Percentiles rank a stretch among this genome's conserved stretches.
These are phyloP conservation scores for Tenthredo distinguenda DNA, from an alignment of 2,888 invertebrate species.

Conservation along the genomic window DNA sequence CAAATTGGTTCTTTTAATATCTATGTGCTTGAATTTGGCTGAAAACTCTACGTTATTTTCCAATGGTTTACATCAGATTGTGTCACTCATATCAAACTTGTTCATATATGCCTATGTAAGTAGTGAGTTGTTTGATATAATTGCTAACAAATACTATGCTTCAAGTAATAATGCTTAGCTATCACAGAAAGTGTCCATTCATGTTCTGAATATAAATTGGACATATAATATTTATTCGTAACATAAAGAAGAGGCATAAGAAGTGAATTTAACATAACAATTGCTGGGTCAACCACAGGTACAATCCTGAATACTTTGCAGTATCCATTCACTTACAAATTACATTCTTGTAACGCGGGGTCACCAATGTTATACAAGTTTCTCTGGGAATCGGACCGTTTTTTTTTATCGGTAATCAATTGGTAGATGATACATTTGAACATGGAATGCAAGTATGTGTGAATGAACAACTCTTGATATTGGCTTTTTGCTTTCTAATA, in stretches of 20 bases:
- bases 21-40: neutral
- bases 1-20: neutral
- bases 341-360: slow-evolving; percentile 31
- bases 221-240: slow-evolving; percentile 24
- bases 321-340: slow-evolving; percentile 27
- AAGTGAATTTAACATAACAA: slow-evolving; percentile 41
- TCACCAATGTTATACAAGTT: slow-evolving; percentile 42
- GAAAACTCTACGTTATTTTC: neutral
- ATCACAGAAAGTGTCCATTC: slow-evolving; percentile 33
- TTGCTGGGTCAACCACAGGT: neutral
- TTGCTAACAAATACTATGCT: neutral
- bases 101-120: neutral
- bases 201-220: slow-evolving; percentile 25
- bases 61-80: neutral
- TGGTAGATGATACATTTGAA: neutral
- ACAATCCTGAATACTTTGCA: neutral
- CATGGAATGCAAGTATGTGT: neutral
- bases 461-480: neutral
- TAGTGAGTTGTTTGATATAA: neutral
- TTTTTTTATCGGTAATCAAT: neutral
- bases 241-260: neutral
- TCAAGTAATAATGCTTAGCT: slow-evolving; percentile 2
- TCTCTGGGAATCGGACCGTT: neutral
- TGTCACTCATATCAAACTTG: neutral
- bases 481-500: neutral